Percentiles rank a stretch among this genome's conserved stretches.
Conservation (phyloP, 2,797 vertebrate species). For the Xiphophorus birchmanni region DNA sequence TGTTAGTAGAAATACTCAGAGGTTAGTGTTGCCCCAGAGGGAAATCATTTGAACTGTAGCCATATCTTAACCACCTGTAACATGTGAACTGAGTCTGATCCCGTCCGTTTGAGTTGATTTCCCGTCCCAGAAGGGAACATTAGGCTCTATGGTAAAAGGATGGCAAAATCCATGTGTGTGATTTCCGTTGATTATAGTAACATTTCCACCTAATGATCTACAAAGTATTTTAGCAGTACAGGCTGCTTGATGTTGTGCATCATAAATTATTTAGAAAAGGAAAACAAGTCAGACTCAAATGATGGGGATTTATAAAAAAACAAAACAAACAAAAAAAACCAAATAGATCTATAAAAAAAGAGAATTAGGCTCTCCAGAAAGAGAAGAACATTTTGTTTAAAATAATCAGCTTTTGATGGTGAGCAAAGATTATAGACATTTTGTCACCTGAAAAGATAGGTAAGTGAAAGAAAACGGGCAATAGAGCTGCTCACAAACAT, state of each 20-base stretch:
- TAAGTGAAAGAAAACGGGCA: neutral
- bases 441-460: neutral
- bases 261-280: slow-evolving; percentile 30
- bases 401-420: neutral
- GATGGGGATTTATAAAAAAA: neutral
- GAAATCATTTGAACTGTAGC: slow-evolving; percentile 62
- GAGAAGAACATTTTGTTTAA: too few species aligned
- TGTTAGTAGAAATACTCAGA: slow-evolving; percentile 71
- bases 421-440: neutral
- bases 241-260: slow-evolving; percentile 25
- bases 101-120: slow-evolving; percentile 50
- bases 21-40: slow-evolving; percentile 51
- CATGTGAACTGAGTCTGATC: slow-evolving; percentile 73
- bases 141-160: slow-evolving; percentile 49
- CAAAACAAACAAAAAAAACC: neutral
- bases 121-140: slow-evolving; percentile 67
- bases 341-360: neutral
- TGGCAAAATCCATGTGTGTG: slow-evolving; percentile 58
- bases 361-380: neutral
- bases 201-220: slow-evolving; percentile 59
- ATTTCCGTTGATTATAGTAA: slow-evolving; percentile 67
- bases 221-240: slow-evolving; percentile 57
- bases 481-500: neutral
- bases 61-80: slow-evolving; percentile 75
- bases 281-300: neutral